Base-by-base conservation (phyloP, 2,888 invertebrate genomes). In the Taenaris catops region DNA sequence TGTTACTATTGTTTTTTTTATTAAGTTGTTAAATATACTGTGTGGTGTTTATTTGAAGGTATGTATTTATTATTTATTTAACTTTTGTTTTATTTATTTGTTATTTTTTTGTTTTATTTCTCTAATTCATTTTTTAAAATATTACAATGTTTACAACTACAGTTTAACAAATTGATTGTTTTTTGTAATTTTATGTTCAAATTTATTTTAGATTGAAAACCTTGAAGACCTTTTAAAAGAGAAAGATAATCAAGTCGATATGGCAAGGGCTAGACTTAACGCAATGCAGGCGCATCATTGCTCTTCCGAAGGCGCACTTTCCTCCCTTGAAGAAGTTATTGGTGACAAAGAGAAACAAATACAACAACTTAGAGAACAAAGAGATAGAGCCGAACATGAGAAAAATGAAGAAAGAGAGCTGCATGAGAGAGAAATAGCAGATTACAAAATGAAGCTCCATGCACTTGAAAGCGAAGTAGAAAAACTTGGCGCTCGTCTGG, bases 301-400 rank as follows among this genome's bases (percentile, higher is more conserved):
- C 80, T 93, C 95, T 44, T 96, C 95, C 4, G 97, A 97, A 88
- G 97, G 96, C 31, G 96, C 97, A 1, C 87, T 98, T 33, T 94
- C 96, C 31, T 95, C 95, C 47, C 89, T 98, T 21, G 98, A 98
- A 87, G 98, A 98, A 84, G 96, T 96, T 6, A 95, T 98, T 54
- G 94, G 94, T 28, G 98, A 98, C 67, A 98, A 98, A 84, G 98
- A 99, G 63, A 97, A 97, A 71, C 98, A 98, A 87, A 97, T 99
- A 88, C 93, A 94, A 52, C 97, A 97, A 69, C 84, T 98, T 45
- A 88, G 96, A 52, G 98, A 99, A 64, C 98, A 98, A 69, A 90
- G 98, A 63, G 98, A 98, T 63, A 90, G 97, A 53, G 96, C 97
- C 21, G 98, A 98, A 78, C 94, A 96, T 53, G 98, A 99, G 62